phyloP scores from a whole-genome alignment of 1,140 invertebrate species.

The Hydropsyche tenuis region DNA sequence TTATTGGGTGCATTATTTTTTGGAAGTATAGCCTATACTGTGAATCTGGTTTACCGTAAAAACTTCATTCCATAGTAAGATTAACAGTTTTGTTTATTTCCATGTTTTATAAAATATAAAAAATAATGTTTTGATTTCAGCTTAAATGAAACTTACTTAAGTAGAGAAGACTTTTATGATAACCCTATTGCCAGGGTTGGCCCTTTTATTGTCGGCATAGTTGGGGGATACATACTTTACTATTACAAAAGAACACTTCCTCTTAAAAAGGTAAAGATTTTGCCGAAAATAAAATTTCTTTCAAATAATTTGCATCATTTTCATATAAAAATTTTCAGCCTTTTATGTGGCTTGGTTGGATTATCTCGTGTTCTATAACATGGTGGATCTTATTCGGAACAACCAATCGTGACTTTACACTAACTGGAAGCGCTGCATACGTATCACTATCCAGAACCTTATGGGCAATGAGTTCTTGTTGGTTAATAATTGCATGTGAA shows the following conservation, averaged over 20 bases:
- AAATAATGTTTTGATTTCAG: background rate
- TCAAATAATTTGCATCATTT: background rate
- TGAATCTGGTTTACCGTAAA: background rate
- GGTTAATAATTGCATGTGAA: slow-evolving; percentile 61
- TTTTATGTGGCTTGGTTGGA: background rate
- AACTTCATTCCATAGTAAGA: slow-evolving; percentile 7
- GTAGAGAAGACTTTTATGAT: slow-evolving; percentile 58
- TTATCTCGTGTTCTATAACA: background rate
- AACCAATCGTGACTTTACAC: slow-evolving; percentile 41
- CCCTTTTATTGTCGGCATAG: slow-evolving; percentile 62
- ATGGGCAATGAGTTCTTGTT: slow-evolving; percentile 62
- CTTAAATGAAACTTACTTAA: slow-evolving; percentile 56
- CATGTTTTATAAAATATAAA: background rate
- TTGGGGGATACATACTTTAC: slow-evolving; percentile 57
- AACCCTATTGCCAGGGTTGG: slow-evolving; percentile 63
- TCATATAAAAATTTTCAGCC: slow-evolving; percentile 1
- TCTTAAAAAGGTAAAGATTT: slow-evolving; percentile 54
- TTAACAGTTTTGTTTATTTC: background rate
- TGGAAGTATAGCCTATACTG: background rate
- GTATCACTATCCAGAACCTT: slow-evolving; percentile 55
- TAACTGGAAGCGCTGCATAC: slow-evolving; percentile 56
- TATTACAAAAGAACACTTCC: slow-evolving; percentile 55
- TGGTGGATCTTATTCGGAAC: background rate
- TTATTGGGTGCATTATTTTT: slow-evolving; percentile 9
- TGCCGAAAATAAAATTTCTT: too few relatives aligned